phyloP scores from a whole-genome alignment of 2,888 invertebrate species.

The Chrysolina haemoptera region DNA sequence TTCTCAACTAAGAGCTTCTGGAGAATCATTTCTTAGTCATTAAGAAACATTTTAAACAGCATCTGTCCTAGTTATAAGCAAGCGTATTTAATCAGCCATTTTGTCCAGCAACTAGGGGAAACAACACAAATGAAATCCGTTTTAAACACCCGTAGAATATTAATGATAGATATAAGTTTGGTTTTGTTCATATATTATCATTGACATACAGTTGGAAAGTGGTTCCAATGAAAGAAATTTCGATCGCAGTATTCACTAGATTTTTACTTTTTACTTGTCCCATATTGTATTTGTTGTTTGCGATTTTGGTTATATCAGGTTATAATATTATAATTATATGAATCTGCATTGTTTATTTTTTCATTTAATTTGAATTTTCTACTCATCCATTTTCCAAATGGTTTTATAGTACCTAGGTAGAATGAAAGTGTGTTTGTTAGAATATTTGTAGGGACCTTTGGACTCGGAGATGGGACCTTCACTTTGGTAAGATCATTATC shows the following conservation, averaged over 20 bases:
- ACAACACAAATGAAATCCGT: constrained; percentile 33
- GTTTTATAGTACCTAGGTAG: constrained; percentile 52
- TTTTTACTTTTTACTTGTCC: constrained; percentile 40
- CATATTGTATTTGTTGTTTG: constrained; percentile 23
- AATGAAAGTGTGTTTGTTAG: constrained; percentile 50
- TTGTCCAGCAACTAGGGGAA: constrained; percentile 39
- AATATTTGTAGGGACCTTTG: constrained; percentile 55
- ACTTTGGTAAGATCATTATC: constrained; percentile 49
- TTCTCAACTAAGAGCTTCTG: constrained; percentile 52
- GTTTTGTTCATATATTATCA: constrained; percentile 43
- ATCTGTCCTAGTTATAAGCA: constrained; percentile 54
- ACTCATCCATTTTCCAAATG: constrained; percentile 30
- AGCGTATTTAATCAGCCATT: constrained; percentile 47
- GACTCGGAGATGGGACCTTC: constrained; percentile 52
- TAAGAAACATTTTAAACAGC: constrained; percentile 55
- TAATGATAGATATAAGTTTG: constrained; percentile 51
- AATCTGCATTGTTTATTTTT: constrained; percentile 47
- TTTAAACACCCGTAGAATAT: constrained; percentile 24
- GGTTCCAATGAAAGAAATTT: constrained; percentile 40
- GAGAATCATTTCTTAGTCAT: constrained; percentile 56
- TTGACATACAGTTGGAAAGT: constrained; percentile 43
- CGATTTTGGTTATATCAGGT: constrained; percentile 20
- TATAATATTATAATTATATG: constrained; percentile 30
- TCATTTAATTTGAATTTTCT: constrained; percentile 30
- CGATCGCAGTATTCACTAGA: constrained; percentile 43